These are phyloP conservation scores for Coregonus clupeaformis DNA, from an alignment of 2,113 vertebrate genomes.

Conservation along the genomic window DNA sequence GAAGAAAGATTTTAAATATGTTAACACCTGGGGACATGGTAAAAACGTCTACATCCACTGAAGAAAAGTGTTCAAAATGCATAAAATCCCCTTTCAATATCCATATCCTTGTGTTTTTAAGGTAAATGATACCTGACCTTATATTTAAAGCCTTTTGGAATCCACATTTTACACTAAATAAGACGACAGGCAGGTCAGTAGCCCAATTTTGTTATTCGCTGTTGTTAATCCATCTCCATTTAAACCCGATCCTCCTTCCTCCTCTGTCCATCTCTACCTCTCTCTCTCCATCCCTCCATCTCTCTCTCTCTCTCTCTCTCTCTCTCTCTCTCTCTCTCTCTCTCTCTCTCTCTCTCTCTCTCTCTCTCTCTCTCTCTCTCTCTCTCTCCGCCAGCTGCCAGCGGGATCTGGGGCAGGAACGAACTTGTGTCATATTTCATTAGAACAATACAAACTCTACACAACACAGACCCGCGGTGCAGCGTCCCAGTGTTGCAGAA, in stretches of 20 bases:
- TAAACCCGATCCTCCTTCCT: conserved; percentile 1
- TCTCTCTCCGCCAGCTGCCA: background rate
- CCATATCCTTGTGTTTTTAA: too few relatives aligned
- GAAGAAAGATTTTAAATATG: too few relatives aligned
- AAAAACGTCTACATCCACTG: too few relatives aligned
- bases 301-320: background rate
- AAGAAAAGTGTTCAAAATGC: too few relatives aligned
- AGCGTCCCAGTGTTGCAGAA: background rate
- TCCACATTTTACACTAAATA: too few relatives aligned
- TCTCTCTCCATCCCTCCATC: background rate
- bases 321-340: background rate
- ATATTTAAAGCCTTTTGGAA: too few relatives aligned
- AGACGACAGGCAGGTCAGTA: too few relatives aligned
- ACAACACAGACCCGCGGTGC: conserved; percentile 23
- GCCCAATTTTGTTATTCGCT: too few relatives aligned
- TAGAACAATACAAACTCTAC: conserved; percentile 41
- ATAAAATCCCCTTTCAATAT: too few relatives aligned
- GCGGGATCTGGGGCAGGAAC: conserved; percentile 10
- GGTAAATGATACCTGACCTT: too few relatives aligned
- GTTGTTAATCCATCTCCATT: background rate
- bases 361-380: background rate
- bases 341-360: background rate
- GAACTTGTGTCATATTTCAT: conserved; percentile 53
- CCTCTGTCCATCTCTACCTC: conserved; percentile 6
- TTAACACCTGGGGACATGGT: too few relatives aligned